Evolutionary conservation across 2,113 vertebrate genomes (phyloP), one percentile per base, ranked within the genome.

Genomic region (Cheilinus undulatus): DNA sequence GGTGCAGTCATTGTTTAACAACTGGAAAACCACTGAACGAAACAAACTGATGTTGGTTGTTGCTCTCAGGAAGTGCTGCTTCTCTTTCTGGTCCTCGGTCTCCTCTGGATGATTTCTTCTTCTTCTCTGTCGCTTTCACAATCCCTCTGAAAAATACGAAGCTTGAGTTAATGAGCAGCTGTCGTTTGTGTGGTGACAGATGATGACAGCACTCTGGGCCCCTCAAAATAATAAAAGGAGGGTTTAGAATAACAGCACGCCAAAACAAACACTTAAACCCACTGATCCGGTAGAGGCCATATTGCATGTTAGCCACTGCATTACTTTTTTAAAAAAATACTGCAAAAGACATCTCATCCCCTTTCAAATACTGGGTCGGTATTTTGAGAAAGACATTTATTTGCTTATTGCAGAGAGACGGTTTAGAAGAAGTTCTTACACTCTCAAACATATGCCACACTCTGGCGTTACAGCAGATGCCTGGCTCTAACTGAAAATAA

Each of bases 121-220:
- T 96, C 96, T 45, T 99, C 97, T 7, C 91, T 87, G 88, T 99
- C 97, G 36, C 97, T 99, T 87, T 96, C 96, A 78, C 95, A 97
- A n/a, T 93, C 94, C 68, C 95, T 95, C 95, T 98, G 81, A 92
- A 62, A 73, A 40, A 46, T 56, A 20, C 4, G 46, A 34, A 2
- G 14, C 34, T 56, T 36, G 10, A n/a, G 20, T 45, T 57, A 19
- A 49, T 32, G 48, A 54, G 64, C 40, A 54, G 45, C n/a, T 52
- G 27, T 28, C 26, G 28, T 20, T 34, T 23, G 22, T 26, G 24
- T 49, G 24, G 17, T 30, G 40, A 56, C 13, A 45, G 19, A 30
- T 43, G 22, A 30, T 23, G 19, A 32, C 13, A 43, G 9, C 26
- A 1, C n/a, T 28, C 14, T n/a, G 9, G 2, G 11, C 22, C 26